Conservation (phyloP, 2,797 vertebrate species). For the Gephyroberyx darwinii region DNA sequence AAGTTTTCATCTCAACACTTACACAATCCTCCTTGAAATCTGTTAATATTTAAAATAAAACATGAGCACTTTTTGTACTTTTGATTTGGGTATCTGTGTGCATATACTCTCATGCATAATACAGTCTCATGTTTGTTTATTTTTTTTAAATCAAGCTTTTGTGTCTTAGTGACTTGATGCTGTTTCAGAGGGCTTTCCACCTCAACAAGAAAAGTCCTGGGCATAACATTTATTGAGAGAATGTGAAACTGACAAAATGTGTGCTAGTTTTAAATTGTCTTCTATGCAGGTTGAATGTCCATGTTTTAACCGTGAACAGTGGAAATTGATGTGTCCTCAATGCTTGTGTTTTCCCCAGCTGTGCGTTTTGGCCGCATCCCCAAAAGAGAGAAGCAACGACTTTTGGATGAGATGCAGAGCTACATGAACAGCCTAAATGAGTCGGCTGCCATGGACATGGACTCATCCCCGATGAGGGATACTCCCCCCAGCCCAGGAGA, state of each 20-base stretch:
- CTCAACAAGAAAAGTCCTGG: neutral
- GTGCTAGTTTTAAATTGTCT: neutral
- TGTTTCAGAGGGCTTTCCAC: neutral
- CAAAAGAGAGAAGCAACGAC: slow-evolving; percentile 75
- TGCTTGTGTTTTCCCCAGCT: slow-evolving; percentile 52
- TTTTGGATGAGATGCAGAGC: slow-evolving; percentile 77
- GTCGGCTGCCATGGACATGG: slow-evolving; percentile 51
- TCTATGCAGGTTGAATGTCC: neutral
- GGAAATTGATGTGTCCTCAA: slow-evolving; percentile 18
- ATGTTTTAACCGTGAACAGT: neutral
- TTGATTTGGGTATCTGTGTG: neutral
- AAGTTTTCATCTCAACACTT: slow-evolving; percentile 57
- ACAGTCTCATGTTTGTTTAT: neutral
- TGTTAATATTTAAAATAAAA: slow-evolving; percentile 15
- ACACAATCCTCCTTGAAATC: slow-evolving; percentile 42
- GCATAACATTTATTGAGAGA: neutral
- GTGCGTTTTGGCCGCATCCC: slow-evolving; percentile 77
- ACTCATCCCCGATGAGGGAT: slow-evolving; percentile 59
- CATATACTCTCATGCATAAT: neutral
- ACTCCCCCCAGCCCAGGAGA: slow-evolving; percentile 64
- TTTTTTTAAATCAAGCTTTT: neutral
- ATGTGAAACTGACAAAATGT: neutral
- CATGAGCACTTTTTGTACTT: neutral
- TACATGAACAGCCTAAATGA: slow-evolving; percentile 76
- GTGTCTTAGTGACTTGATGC: neutral